Evolutionary conservation across 2,888 invertebrate species (phyloP), one percentile per base, ranked within the genome.

Genomic region (Mythimna ferrago): DNA sequence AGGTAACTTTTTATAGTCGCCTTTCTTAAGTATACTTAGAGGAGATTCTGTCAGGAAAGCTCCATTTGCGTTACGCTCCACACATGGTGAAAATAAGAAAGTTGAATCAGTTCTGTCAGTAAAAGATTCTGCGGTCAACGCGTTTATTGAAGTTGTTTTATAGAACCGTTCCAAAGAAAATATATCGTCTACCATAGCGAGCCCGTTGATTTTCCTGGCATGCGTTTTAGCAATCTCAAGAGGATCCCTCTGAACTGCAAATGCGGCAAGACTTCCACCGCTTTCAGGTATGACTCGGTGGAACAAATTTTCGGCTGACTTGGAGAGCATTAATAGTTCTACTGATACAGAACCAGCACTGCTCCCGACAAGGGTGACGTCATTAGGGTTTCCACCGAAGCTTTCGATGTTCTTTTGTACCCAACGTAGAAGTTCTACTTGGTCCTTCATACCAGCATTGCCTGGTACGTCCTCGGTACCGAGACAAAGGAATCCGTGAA

Each of bases 371-470:
- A 93, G 73, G 2, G 93, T 92, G 0, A 93, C 88, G 68, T 93
- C 92, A 62, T 89, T 64, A 21, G 93, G 91, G 66, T 93, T 91
- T 5, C 93, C 93, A 0, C 93, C 91, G 41, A 90, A 93, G 11
- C 73, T 88, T 0, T 86, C 90, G 6, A 93, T 93, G 48, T 93
- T 92, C 11, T 86, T 82, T 41, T 91, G 83, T 0, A 93, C 92
- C 93, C 93, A 93, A 0, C 88, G 88, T 14, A 93, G 74, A 1
- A 90, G 76, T 0, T 89, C 88, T 5, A 92, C 86, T 82, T 90
- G 89, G 60, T 92, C 92, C 63, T 91, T 92, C 87, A 92, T 83
- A 0, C 91, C 91, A 6, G 89, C 92, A 54, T 92, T 92, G 0
- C 92, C 92, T 1, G 92, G 91, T 6, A 66, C 72, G 21, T 87